phyloP scores from a whole-genome alignment of 2,113 vertebrate genomes.

The Rhinolophus sinicus region DNA sequence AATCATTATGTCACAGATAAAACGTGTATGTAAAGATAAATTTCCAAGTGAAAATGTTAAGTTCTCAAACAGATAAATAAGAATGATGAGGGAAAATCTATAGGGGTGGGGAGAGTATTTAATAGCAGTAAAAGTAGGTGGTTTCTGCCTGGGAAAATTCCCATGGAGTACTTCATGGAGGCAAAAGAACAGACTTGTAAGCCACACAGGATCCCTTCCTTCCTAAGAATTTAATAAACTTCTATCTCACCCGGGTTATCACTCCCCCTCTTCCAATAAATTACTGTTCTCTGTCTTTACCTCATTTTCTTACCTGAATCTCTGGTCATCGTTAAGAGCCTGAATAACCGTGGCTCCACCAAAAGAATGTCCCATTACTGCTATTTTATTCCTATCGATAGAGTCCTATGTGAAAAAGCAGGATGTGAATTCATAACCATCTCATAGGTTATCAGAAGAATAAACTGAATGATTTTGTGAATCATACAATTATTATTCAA shows the following conservation, averaged over 20 bases:
- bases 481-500: not conserved
- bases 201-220: not conserved
- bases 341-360: constrained; percentile 95
- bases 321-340: constrained; percentile 91
- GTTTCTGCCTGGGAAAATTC: not conserved
- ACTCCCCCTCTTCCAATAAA: not conserved
- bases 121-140: not conserved
- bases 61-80: not conserved
- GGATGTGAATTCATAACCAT: not conserved
- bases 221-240: not conserved
- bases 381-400: constrained; percentile 91
- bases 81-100: not conserved
- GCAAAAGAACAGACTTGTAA: not conserved
- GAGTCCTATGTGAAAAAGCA: constrained; percentile 86
- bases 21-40: not conserved
- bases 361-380: constrained; percentile 96
- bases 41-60: constrained; percentile 17
- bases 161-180: not conserved
- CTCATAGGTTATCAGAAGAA: not conserved
- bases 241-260: not conserved
- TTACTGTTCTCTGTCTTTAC: constrained; percentile 24
- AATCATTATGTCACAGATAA: not conserved
- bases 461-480: constrained; percentile 17
- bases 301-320: constrained; percentile 91
- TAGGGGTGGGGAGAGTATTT: not conserved